Conservation (phyloP, 2,113 vertebrate species). For the Otocyon megalotis region DNA sequence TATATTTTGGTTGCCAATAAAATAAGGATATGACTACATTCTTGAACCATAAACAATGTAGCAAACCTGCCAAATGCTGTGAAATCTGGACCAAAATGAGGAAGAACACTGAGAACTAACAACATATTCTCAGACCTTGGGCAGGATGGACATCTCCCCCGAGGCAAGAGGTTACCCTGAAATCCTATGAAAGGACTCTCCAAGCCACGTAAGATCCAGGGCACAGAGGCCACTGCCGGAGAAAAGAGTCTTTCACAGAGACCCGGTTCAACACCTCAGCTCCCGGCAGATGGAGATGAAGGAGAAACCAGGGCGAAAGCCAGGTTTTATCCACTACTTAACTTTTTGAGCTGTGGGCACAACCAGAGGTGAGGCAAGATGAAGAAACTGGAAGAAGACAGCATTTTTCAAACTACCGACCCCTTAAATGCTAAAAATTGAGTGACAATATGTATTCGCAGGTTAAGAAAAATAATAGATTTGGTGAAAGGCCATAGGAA, state of each 20-base stretch:
- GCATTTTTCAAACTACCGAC: not conserved
- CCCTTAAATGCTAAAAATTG: not conserved
- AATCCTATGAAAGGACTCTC: not conserved
- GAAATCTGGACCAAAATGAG: constrained; percentile 52
- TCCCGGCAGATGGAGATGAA: not conserved
- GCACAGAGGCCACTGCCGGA: not conserved
- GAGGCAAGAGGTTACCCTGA: not conserved
- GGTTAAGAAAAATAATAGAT: not conserved
- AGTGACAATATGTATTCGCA: not conserved
- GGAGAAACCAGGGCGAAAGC: not conserved
- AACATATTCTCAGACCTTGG: constrained; percentile 41
- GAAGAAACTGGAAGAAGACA: not conserved
- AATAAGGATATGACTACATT: constrained; percentile 29
- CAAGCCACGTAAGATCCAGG: not conserved
- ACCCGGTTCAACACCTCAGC: not conserved
- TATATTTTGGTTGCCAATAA: constrained; percentile 34
- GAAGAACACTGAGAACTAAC: constrained; percentile 50
- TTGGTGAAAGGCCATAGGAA: not conserved
- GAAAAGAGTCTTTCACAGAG: not conserved
- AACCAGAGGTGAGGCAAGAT: not conserved
- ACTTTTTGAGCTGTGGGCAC: not conserved
- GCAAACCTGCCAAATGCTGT: constrained; percentile 36
- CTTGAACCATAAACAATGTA: constrained; percentile 42
- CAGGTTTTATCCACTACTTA: not conserved
- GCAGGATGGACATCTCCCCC: constrained; percentile 10